Percentiles rank a stretch among this genome's conserved stretches.
phyloP scores from a whole-genome alignment of 2,888 invertebrate species.

The Drosophila prostipennis region DNA sequence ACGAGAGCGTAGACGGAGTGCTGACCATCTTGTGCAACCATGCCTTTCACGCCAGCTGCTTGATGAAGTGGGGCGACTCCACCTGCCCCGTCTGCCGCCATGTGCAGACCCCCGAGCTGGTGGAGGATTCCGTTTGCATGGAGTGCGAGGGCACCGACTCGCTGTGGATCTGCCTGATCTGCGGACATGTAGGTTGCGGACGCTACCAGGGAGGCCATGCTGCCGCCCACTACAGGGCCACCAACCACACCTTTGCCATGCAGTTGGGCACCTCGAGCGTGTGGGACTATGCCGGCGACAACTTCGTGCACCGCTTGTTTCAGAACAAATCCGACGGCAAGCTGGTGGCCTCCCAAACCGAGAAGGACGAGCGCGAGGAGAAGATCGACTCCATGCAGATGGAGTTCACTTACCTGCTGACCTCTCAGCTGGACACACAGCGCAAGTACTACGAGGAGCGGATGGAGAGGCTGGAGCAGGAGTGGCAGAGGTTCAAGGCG shows the following conservation, averaged over 20 bases:
- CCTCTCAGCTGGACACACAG: conserved; percentile 97
- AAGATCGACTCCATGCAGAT: conserved; percentile 97
- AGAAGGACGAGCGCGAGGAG: conserved; percentile 88
- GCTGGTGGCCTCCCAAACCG: conserved; percentile 92
- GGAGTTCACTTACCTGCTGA: conserved; percentile 97
- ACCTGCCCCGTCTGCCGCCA: conserved; percentile 98
- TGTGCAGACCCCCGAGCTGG: conserved; percentile 86
- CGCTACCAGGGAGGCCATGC: conserved; percentile 96
- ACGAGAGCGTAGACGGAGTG: conserved; percentile 98
- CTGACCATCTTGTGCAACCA: conserved; percentile 99
- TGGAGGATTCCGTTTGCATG: conserved; percentile 86
- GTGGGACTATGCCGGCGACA: conserved; percentile 99
- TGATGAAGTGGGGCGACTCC: conserved; percentile 98
- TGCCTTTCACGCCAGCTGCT: conserved; percentile 97
- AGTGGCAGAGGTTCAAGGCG: conserved; percentile 86
- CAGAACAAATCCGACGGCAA: conserved; percentile 99
- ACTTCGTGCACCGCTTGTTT: conserved; percentile 95
- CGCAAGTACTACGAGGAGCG: conserved; percentile 95
- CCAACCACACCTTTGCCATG: conserved; percentile 98
- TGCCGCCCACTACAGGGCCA: conserved; percentile 96
- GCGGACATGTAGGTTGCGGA: conserved; percentile 99
- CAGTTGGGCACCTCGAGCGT: conserved; percentile 98
- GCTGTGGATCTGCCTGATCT: conserved; percentile 99
- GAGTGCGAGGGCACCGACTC: conserved; percentile 89
- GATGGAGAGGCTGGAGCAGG: conserved; percentile 86